These are phyloP conservation scores for Scatophagus argus DNA, from an alignment of 2,113 vertebrate species.

Conservation along the genomic window DNA sequence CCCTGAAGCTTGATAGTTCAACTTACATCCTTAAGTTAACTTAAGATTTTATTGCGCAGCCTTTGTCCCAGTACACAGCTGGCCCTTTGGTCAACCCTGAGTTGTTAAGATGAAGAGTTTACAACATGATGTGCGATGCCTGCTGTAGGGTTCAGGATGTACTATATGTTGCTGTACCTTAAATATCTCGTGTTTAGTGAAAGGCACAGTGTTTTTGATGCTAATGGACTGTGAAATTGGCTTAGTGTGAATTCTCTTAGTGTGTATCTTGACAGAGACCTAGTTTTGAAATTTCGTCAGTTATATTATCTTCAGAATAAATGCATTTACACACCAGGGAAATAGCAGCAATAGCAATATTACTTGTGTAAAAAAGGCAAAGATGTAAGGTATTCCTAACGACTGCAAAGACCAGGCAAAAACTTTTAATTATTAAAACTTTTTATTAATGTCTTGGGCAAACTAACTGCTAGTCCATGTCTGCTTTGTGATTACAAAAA, in stretches of 20 bases:
- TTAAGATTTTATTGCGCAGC: slow-evolving; percentile 15
- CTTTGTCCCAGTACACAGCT: slow-evolving; percentile 1
- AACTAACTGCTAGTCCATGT: background rate
- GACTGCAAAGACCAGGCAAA: background rate
- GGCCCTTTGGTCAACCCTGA: slow-evolving; percentile 17
- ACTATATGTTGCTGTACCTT: slow-evolving; percentile 31
- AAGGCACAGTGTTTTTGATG: slow-evolving; percentile 33
- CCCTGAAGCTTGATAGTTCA: background rate
- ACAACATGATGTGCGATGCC: background rate
- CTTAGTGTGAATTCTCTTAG: slow-evolving; percentile 39
- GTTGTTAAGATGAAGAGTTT: slow-evolving; percentile 16
- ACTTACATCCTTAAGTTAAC: background rate
- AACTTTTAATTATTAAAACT: no score
- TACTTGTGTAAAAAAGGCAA: background rate
- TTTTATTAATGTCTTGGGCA: slow-evolving; percentile 9
- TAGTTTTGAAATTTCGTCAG: slow-evolving; percentile 6
- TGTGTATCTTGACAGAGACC: slow-evolving; percentile 6
- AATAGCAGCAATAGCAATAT: slow-evolving; percentile 12
- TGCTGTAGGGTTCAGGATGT: background rate
- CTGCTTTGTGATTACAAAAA: slow-evolving; percentile 13
- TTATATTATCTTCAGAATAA: slow-evolving; percentile 21
- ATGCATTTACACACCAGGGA: background rate
- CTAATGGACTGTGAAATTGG: slow-evolving; percentile 40
- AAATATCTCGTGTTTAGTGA: slow-evolving; percentile 23
- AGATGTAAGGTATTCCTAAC: background rate